phyloP scores from a whole-genome alignment of 2,888 invertebrate species.

The Saturnia japonica region DNA sequence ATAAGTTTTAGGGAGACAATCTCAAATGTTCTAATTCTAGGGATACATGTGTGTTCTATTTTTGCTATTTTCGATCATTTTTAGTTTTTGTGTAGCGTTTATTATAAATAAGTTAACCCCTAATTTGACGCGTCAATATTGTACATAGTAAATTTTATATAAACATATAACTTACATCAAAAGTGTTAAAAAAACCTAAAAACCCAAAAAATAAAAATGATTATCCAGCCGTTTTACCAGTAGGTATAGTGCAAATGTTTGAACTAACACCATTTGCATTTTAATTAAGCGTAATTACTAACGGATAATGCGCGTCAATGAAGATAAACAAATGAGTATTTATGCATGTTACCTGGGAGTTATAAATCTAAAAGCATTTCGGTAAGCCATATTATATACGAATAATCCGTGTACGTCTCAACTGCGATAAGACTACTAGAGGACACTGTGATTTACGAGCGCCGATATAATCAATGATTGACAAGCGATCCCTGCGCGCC shows the following conservation, averaged over 20 bases:
- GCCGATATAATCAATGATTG: conserved; percentile 55
- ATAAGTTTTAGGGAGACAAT: neutral
- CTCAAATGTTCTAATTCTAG: neutral
- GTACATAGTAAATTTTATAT: too few relatives aligned
- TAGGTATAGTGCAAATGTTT: too few relatives aligned
- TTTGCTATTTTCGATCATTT: too few relatives aligned
- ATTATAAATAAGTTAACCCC: too few relatives aligned
- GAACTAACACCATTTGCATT: neutral
- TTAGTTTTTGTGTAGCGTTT: too few relatives aligned
- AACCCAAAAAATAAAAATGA: too few relatives aligned
- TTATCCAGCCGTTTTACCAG: too few relatives aligned
- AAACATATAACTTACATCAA: too few relatives aligned
- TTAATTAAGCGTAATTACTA: neutral
- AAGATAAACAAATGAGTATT: neutral
- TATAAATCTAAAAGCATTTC: neutral
- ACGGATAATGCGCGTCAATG: neutral
- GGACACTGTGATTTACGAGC: conserved; percentile 44
- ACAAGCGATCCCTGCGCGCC: conserved; percentile 52
- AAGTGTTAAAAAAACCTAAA: too few relatives aligned
- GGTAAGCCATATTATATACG: neutral
- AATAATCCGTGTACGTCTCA: conserved; percentile 1
- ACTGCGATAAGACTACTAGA: conserved; percentile 12
- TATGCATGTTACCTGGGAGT: neutral
- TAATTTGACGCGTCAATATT: too few relatives aligned
- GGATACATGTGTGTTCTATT: neutral